Evolutionary conservation across 2,113 vertebrate genomes (phyloP), one percentile per base, ranked within the genome.

Genomic region (Sciurus niger): DNA sequence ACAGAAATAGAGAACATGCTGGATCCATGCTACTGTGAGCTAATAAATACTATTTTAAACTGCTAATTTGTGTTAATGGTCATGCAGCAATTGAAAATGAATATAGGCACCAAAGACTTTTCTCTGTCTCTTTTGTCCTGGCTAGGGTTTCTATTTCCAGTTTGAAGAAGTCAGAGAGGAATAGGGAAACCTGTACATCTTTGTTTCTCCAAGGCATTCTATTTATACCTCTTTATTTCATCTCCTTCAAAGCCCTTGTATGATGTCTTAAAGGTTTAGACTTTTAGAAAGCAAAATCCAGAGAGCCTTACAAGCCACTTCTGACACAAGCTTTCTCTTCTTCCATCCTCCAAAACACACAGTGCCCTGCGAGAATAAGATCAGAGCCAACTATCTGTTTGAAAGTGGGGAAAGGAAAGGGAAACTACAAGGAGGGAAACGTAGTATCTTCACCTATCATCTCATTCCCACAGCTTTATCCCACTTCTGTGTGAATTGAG

Each of bases 281-380:
- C 6, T 53, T 88, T 87, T 25, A 80, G 65, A 96, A 89, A 89
- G n/a, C 67, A 80, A 79, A 34, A 76, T 32, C 58, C 14, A 51
- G 48, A 51, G 37, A 73, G 24, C 43, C 37, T n/a, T 78, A 20
- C 17, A 60, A 82, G 14, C 40, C 63, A 13, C 6, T 22, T 58
- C 58, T 79, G 67, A 84, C 14, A 73, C 32, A 60, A 48, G 22
- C 9, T 74, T 30, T 51, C n/a, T 22, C 14, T 24, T 60, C 24
- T 60, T 65, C 13, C 2, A 8, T 60, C 40, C n/a, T 58, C 51
- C n/a, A 37, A 28, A 30, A 60, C 37, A 67, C 0, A 32, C 20
- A 67, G 28, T 30, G 11, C 63, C 37, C 0, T 11, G 0, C 14
- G 43, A 51, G 10, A 18, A 1, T 13, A 40, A 68, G 72, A 34